A percentile compares a stretch with the other conserved stretches of the same genome.
phyloP scores from a whole-genome alignment of 2,888 invertebrate species.

The Rotaria magnacalcarata region DNA sequence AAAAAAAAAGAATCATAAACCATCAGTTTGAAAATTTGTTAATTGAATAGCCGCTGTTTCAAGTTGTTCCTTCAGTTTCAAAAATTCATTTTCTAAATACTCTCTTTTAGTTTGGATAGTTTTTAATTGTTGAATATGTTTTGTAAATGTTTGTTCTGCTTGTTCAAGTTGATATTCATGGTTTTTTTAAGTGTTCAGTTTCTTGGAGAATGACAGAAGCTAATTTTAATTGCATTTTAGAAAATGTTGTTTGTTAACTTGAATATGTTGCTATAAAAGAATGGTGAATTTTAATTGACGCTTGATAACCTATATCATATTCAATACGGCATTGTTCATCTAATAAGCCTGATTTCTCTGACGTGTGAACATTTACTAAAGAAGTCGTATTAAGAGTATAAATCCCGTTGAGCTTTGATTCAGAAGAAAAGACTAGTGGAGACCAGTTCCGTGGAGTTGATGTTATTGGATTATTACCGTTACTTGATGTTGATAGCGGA shows the following conservation, averaged over 20 bases:
- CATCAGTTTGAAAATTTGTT: neutral
- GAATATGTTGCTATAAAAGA: neutral
- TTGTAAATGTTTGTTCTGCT: neutral
- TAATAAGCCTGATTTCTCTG: no score
- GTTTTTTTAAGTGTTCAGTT: neutral
- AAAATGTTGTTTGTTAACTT: neutral
- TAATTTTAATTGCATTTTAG: neutral
- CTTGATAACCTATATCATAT: neutral
- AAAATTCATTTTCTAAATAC: neutral
- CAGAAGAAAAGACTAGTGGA: no score
- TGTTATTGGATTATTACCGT: no score
- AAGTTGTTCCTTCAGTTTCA: neutral
- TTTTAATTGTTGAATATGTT: neutral
- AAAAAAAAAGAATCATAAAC: neutral
- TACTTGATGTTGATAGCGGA: no score
- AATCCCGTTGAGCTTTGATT: no score
- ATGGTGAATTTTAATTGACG: neutral
- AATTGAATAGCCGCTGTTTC: neutral
- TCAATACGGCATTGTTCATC: no score
- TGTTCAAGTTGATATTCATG: neutral
- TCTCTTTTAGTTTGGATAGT: neutral
- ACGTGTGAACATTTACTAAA: no score
- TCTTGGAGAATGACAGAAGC: neutral
- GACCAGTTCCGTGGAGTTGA: no score
- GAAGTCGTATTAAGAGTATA: no score